A percentile compares a stretch with the other conserved stretches of the same genome.
phyloP scores from a whole-genome alignment of 2,113 vertebrate species.

The Trematocara marginatum region DNA sequence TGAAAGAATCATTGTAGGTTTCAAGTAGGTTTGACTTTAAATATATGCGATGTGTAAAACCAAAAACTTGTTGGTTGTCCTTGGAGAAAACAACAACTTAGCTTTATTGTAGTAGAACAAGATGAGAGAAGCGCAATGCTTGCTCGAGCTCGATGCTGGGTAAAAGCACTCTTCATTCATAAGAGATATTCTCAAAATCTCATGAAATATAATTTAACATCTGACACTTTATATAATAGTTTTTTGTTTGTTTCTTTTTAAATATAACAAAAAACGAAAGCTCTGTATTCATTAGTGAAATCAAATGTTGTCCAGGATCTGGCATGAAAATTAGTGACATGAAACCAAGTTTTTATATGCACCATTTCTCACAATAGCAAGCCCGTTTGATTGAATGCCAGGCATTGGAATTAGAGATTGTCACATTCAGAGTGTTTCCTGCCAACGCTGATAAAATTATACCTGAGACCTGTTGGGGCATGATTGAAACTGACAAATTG shows the following conservation, averaged over 20 bases:
- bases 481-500: slow-evolving; percentile 11
- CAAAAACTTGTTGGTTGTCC: neutral
- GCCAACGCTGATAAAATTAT: slow-evolving; percentile 7
- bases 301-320: neutral
- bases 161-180: neutral
- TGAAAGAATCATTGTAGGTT: neutral
- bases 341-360: neutral
- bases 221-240: neutral
- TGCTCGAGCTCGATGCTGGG: neutral
- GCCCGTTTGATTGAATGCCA: neutral
- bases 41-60: neutral
- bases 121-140: neutral
- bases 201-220: neutral
- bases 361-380: neutral
- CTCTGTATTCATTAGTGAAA: neutral
- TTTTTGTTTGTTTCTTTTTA: neutral
- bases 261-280: neutral
- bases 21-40: neutral
- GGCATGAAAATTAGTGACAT: neutral
- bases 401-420: neutral
- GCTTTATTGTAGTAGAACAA: neutral
- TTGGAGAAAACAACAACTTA: neutral
- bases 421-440: neutral
- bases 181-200: neutral
- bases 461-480: neutral